Base-by-base conservation (phyloP, 2,888 invertebrate genomes). In the Cyclophora punctaria region DNA sequence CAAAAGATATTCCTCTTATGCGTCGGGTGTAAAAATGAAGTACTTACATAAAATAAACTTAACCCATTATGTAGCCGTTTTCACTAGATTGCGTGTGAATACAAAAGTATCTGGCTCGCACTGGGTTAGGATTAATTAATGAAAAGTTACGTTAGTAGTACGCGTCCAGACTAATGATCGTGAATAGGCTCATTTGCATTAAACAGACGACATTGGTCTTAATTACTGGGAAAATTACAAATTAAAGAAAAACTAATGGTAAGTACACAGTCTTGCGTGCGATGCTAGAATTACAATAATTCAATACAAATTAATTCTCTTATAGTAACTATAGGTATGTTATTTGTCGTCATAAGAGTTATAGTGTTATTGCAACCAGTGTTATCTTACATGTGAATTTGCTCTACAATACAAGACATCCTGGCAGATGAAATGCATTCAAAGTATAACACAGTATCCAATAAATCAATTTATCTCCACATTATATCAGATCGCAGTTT, bases 221-320 rank as follows among this genome's bases (percentile, higher is more conserved):
- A 84, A 86, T 86, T 84, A 86, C 85, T 79, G 80, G 66, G 83
- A 79, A 84, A 84, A 84, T 82, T 82, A 86, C 85, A 84, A 86
- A 86, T 84, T 83, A 80, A 83, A 80, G 70, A 77, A 82, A 81
- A 82, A 81, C 64, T 66, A 67, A 80, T 80, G 69, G 71, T 66
- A 67, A 60, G 59, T 55, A 57, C 54, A 20, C 20, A 20, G 20
- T 20, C 20, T 1, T 20, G 20, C 20, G 20, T 20, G 20, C 20
- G 20, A 20, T 20, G 20, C 1, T 20, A 20, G 20, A 20, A 20
- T 20, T 20, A 20, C 20, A 20, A 20, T 20, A 20, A 20, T 20
- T 20, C 20, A 20, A 1, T 20, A 20, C 20, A 20, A 20, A 20
- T 20, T 20, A 20, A 20, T 20, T 20, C 1, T 20, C 20, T 20